These are phyloP conservation scores for Philereme transversata DNA, from an alignment of 2,888 invertebrate species.

Conservation along the genomic window DNA sequence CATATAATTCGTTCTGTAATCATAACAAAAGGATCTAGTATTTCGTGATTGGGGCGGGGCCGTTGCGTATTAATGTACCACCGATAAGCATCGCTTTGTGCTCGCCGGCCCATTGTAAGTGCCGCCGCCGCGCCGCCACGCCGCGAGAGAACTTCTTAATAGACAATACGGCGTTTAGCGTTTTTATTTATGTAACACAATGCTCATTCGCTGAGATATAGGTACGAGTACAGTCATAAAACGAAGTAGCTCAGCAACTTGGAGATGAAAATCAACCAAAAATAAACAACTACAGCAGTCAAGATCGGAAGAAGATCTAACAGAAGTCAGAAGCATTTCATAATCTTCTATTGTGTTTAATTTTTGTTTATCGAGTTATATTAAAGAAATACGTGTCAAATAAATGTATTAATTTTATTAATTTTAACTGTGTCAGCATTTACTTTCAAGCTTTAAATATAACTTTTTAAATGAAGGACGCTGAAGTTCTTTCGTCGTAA, in stretches of 20 bases:
- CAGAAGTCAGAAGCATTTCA: too few relatives aligned
- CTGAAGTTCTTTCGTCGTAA: too few relatives aligned
- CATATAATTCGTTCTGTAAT: constrained; percentile 12
- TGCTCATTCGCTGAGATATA: constrained; percentile 64
- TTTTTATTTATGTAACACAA: constrained; percentile 80
- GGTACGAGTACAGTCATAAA: constrained; percentile 20
- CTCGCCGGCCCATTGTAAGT: constrained; percentile 76
- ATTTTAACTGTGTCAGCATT: too few relatives aligned
- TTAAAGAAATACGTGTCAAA: too few relatives aligned
- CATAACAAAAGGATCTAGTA: constrained; percentile 73
- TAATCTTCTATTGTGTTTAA: constrained; percentile 15
- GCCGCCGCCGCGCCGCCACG: constrained; percentile 43
- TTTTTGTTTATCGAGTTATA: too few relatives aligned
- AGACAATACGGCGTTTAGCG: constrained; percentile 80
- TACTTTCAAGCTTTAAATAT: too few relatives aligned
- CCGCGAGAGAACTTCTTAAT: constrained; percentile 80
- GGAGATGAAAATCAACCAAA: too few relatives aligned
- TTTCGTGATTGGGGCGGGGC: constrained; percentile 78
- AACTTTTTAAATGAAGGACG: too few relatives aligned
- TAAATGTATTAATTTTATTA: too few relatives aligned
- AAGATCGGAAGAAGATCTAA: too few relatives aligned
- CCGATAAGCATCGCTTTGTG: constrained; percentile 77
- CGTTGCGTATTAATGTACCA: constrained; percentile 76
- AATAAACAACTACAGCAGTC: too few relatives aligned
- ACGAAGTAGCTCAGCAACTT: not conserved